Evolutionary conservation across 2,797 vertebrate genomes (phyloP).

Genomic region (Enteromius unitaeniatus): DNA sequence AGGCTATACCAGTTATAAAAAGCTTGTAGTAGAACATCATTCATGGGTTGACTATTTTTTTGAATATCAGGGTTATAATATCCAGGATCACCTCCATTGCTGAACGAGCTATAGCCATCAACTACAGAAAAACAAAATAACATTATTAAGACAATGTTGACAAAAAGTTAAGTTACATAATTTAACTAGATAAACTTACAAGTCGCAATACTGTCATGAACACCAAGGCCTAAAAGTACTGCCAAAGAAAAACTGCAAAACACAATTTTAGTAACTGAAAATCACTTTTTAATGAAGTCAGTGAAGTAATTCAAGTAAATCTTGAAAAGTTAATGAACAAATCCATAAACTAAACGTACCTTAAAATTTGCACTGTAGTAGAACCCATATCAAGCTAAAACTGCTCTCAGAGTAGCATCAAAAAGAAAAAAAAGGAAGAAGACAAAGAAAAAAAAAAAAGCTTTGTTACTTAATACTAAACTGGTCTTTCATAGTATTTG

Average conservation of each 20-base stretch:
- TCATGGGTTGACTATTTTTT: neutral
- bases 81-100: neutral
- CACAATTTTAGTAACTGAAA: neutral
- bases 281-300: neutral
- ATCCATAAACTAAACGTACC: neutral
- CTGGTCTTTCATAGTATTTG: neutral
- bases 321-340: neutral
- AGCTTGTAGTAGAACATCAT: neutral
- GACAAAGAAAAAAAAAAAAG: neutral
- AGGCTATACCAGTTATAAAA: neutral
- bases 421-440: neutral
- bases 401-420: neutral
- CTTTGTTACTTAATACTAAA: neutral
- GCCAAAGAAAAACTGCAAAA: constrained; percentile 13
- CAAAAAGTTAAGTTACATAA: neutral
- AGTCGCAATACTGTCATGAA: neutral
- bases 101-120: neutral
- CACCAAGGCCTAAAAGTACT: neutral
- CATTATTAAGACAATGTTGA: neutral
- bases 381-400: neutral
- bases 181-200: neutral
- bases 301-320: neutral
- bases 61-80: neutral
- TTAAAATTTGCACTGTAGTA: neutral
- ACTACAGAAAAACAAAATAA: neutral